Conservation (phyloP, 2,888 invertebrate species). For the Drosophila paucipuncta region DNA sequence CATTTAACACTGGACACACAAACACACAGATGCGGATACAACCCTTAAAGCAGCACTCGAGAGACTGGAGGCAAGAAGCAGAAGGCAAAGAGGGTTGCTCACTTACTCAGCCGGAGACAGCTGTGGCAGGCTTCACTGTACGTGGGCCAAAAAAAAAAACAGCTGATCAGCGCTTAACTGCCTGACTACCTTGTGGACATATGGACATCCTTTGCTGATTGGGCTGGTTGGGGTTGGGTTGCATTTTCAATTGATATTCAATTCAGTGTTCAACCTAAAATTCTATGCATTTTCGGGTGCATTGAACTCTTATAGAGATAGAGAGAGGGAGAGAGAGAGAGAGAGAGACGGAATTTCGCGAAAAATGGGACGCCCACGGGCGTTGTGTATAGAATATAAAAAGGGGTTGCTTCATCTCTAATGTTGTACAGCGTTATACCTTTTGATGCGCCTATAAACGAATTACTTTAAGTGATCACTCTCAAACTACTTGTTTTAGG, state of each 20-base stretch:
- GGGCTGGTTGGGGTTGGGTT: not conserved
- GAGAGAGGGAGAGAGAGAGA: not conserved
- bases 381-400: not conserved
- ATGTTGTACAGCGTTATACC: not conserved
- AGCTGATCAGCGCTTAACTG: conserved; percentile 29
- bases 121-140: conserved; percentile 47
- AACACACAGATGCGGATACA: conserved; percentile 12
- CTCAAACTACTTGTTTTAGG: not conserved
- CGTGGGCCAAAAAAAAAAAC: conserved; percentile 11
- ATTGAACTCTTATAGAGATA: conserved; percentile 42
- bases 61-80: not conserved
- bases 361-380: conserved; percentile 54
- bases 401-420: conserved; percentile 2
- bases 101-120: not conserved
- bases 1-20: conserved; percentile 25
- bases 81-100: conserved; percentile 46
- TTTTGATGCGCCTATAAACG: not conserved
- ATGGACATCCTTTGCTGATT: conserved; percentile 38
- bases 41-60: conserved; percentile 37
- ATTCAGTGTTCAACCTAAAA: conserved; percentile 39
- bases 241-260: conserved; percentile 48
- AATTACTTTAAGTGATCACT: not conserved
- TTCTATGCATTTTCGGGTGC: conserved; percentile 37
- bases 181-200: conserved; percentile 5
- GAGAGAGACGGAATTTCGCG: conserved; percentile 25